Evolutionary conservation across 2,888 invertebrate species (phyloP), one percentile per base, ranked within the genome.

Genomic region (Perizoma flavofasciatum): DNA sequence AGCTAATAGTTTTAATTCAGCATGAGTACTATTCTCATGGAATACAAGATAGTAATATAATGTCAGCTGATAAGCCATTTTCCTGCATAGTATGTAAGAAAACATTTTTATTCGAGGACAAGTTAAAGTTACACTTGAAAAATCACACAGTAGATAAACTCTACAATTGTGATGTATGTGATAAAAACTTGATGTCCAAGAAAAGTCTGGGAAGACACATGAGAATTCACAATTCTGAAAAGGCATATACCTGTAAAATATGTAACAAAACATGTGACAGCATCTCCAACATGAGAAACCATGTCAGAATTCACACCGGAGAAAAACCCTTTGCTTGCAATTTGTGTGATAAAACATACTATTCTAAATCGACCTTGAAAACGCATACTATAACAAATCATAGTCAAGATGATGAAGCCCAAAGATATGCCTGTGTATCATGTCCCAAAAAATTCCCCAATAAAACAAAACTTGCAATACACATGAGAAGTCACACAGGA

Each of bases 271-370:
- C 40, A 49, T 49, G 22, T 49, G 6, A n/a, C 40, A n/a, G 0
- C 33, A 10, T 32, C 7, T n/a, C 49, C 32, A 7, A 6, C 6
- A 2, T 49, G 32, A 49, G 41, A 41, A n/a, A 10, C 6, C 49
- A 49, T 41, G 33, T 49, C 3, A 9, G 49, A 10, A 49, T 10
- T 4, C 49, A 49, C 33, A 49, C 49, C 0, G 49, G 49, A 0
- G 49, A 49, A 49, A 49, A 40, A 6, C 51, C 51, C 10, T 51
- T 32, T 11, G 5, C 10, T 6, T 51, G 51, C 9, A 43, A n/a
- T 35, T 1, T 43, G 8, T 51, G 51, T n/a, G 43, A 51, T 9
- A 51, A 51, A 51, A 44, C 22, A 22, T 22, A 22, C 22, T 22
- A 22, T 22, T 22, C 22, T 22, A 22, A 22, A 22, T 22, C 22